A percentile compares a stretch with the other conserved stretches of the same genome.
Conservation (phyloP, 2,888 invertebrate genomes). For the Platerodrilus igneus region DNA sequence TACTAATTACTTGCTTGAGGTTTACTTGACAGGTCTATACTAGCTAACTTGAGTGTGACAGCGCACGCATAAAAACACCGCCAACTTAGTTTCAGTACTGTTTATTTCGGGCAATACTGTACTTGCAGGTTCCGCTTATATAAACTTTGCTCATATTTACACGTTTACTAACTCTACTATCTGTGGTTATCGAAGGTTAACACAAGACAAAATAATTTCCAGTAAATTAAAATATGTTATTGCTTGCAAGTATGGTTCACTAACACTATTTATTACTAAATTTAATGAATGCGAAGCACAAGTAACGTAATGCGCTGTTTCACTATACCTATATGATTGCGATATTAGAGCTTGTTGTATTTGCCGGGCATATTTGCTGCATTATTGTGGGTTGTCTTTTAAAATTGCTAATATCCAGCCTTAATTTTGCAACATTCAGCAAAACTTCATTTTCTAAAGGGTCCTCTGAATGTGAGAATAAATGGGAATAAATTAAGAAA, state of each 20-base stretch:
- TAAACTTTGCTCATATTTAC: too few species aligned
- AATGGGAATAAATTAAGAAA: slow-evolving; percentile 28
- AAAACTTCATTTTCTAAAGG: slow-evolving; percentile 20
- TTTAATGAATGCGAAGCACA: slow-evolving; percentile 31
- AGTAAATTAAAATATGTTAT: slow-evolving; percentile 25
- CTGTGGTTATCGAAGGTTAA: not conserved
- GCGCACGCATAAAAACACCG: too few species aligned
- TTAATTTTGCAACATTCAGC: slow-evolving; percentile 15
- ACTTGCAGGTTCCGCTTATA: too few species aligned
- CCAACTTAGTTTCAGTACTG: too few species aligned
- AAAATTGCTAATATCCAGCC: slow-evolving; percentile 26
- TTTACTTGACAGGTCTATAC: too few species aligned
- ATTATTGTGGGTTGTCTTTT: slow-evolving; percentile 31
- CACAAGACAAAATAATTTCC: slow-evolving; percentile 8
- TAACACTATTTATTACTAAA: slow-evolving; percentile 28
- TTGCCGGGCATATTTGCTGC: slow-evolving; percentile 28
- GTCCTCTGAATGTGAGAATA: slow-evolving; percentile 24
- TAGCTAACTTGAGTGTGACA: too few species aligned
- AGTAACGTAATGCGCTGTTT: too few species aligned
- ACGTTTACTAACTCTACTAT: too few species aligned
- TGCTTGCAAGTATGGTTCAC: slow-evolving; percentile 28
- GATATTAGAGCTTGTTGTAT: slow-evolving; percentile 27
- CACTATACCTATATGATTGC: slow-evolving; percentile 24
- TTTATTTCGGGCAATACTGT: too few species aligned
- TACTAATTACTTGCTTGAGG: too few species aligned